Percentiles rank a stretch among this genome's conserved stretches.
phyloP scores from a whole-genome alignment of 2,113 vertebrate genomes.

The Nettapus auritus region DNA sequence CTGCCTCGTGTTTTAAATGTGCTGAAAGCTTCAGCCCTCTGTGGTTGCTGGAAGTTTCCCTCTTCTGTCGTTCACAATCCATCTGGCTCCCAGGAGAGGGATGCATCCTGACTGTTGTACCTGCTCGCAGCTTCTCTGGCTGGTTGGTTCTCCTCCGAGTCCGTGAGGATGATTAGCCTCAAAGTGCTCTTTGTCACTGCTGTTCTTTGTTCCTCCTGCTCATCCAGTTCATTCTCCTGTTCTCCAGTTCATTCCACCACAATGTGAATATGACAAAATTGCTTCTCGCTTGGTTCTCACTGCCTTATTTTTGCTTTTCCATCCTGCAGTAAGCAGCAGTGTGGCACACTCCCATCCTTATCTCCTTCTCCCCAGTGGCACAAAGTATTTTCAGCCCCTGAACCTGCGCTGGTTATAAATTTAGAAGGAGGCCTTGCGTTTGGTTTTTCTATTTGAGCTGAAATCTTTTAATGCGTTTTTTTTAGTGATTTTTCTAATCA shows the following conservation, averaged over 20 bases:
- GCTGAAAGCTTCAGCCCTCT: background rate
- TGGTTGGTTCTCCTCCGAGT: background rate
- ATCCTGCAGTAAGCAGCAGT: background rate
- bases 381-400: background rate
- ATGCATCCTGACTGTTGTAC: background rate
- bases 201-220: background rate
- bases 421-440: background rate
- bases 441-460: background rate
- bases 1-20: background rate
- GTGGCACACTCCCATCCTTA: rapidly evolving
- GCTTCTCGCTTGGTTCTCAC: background rate
- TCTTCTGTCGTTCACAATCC: background rate
- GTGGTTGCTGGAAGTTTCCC: background rate
- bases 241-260: background rate
- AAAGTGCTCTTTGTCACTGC: background rate
- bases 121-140: background rate
- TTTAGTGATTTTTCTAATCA: too few species aligned
- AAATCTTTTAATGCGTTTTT: background rate
- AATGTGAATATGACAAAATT: background rate
- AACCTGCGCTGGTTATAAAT: background rate
- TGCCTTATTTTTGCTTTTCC: background rate
- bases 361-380: background rate
- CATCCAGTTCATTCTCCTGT: too few species aligned
- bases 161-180: background rate
- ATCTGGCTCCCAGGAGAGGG: background rate